A percentile compares a stretch with the other conserved stretches of the same genome.
These are phyloP conservation scores for Protobothrops mucrosquamatus DNA, from an alignment of 2,113 vertebrate species.

Conservation along the genomic window DNA sequence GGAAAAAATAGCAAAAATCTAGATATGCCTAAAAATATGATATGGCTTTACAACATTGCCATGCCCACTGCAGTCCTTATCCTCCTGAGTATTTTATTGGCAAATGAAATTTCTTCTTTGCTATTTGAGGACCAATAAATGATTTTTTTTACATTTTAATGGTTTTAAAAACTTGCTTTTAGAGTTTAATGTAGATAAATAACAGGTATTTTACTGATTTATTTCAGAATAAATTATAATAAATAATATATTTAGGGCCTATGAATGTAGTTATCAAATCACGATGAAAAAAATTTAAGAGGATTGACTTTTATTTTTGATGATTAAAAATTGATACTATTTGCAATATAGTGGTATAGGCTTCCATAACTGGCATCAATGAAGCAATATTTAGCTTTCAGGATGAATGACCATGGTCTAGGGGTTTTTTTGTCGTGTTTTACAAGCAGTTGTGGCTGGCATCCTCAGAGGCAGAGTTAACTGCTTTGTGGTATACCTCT, in stretches of 20 bases:
- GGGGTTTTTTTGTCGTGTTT: background rate
- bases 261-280: background rate
- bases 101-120: background rate
- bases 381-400: background rate
- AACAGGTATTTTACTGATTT: background rate
- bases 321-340: background rate
- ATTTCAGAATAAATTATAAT: background rate
- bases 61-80: background rate
- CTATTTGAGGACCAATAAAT: background rate
- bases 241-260: background rate
- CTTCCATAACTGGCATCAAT: background rate
- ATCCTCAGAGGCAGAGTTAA: background rate
- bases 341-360: background rate
- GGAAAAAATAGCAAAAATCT: background rate
- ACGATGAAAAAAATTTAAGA: background rate
- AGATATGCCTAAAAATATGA: background rate
- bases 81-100: background rate
- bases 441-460: background rate
- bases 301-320: background rate
- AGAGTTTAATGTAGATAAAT: background rate
- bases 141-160: background rate
- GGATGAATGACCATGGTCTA: background rate
- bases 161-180: background rate
- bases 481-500: background rate
- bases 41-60: background rate